Base-by-base conservation (phyloP, 2,113 vertebrate genomes). In the Dromas ardeola region DNA sequence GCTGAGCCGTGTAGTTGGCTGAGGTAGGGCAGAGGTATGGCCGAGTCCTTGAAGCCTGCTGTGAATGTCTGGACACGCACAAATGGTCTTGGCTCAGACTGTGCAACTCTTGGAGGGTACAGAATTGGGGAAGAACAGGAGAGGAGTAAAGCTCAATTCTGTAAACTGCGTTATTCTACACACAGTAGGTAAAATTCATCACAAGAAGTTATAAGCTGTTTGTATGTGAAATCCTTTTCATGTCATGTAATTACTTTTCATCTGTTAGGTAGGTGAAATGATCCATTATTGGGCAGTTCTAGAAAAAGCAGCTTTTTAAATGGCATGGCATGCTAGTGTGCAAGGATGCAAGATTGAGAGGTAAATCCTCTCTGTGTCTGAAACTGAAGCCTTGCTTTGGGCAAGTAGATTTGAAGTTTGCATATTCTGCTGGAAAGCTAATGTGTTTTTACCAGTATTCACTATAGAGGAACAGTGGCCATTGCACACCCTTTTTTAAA, bases 251-350 rank as follows among this genome's bases (percentile, higher is more conserved):
- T 80, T 45, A 15, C 21, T 73, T 89, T 56, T 70, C 23, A 42
- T 42, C 26, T 49, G 5, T 36, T 59, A 32, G 40, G 21, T 47
- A 56, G 22, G 27, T 87, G 36, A 87, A 73, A 63, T 36, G 9
- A 36, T 22, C 7, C 42, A 11, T 72, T 89, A 61, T 66, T 27
- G 15, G 11, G 27, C 26, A 56, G 15, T 23, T 90, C 22, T 91
- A 49, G 40, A 61, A 55, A 72, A 91, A 81, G 22, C 42, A 55
- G 29, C 29, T 77, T 77, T 87, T 90, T 20, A 66, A 93, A 74
- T 38, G 38, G 9, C 14, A 10, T 14, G 9, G 5, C 34, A 27
- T 0, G 0, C 72, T 40, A n/a, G 6, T 36, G 12, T 81, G 34
- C 36, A 62, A 43, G 9, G 32, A 47, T 85, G 84, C 3, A 49